Evolutionary conservation across 2,888 invertebrate species (phyloP), one percentile per base, ranked within the genome.

Genomic region (Opisthograptis luteolata): DNA sequence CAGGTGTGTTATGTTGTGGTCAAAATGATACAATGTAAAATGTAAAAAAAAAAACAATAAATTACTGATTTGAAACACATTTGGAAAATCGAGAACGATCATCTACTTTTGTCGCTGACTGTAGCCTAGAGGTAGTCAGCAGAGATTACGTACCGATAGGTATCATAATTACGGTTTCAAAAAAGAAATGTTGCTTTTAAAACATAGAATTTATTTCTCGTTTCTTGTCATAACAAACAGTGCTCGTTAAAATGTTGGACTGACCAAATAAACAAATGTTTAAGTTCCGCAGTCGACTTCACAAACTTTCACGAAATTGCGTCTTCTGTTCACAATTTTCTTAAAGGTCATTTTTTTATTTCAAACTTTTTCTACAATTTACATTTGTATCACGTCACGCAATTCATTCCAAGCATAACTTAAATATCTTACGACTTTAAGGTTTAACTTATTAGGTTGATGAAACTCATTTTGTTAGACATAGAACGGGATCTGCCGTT

Each of bases 321-420:
- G 32, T 32, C 20, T 20, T 32, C 20, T 20, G 19, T 30, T 37
- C 15, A 32, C 2, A 37, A 20, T 13, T 34, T 20, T 13, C 41
- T 47, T 35, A 35, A 46, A 20, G 10, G 28, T 41, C 24, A 19
- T 27, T 31, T 45, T 32, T 34, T 13, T n/a, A 19, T 12, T 12
- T 13, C 9, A 30, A 42, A 31, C 6, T 36, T 49, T 32, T 15
- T 31, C 36, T 13, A 31, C 19, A 42, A 48, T 49, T 49, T 49
- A 34, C 49, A 49, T 49, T 49, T 49, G 25, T 49, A 43, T 43
- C 27, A 14, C 42, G 37, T 24, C 31, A 49, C 31, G 28, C 36
- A 3, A 31, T 37, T 49, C 20, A 32, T 37, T 32, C 37, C 27
- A 15, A 39, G 20, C 49, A 43, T 49, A 43, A 49, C 31, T 49